These are phyloP conservation scores for Silurus meridionalis DNA, from an alignment of 2,113 vertebrate genomes.

Conservation along the genomic window DNA sequence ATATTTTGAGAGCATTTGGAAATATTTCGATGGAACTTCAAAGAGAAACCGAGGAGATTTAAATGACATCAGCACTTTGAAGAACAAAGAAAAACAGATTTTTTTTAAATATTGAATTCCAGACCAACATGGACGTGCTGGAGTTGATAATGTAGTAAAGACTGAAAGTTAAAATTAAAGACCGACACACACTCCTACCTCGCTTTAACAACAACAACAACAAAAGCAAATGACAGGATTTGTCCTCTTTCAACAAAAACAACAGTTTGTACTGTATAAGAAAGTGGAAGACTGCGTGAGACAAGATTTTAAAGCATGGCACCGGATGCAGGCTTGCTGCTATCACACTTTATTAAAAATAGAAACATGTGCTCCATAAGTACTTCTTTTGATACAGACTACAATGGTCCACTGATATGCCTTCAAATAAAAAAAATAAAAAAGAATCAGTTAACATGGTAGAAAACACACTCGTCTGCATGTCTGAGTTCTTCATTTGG, in stretches of 20 bases:
- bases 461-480: constrained; percentile 60
- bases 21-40: too few species aligned
- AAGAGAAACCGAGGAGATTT: too few species aligned
- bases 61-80: too few species aligned
- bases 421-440: constrained; percentile 61
- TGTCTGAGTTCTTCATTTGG: constrained; percentile 60
- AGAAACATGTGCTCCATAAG: constrained; percentile 73
- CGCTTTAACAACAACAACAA: neutral
- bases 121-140: neutral
- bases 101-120: neutral
- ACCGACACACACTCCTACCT: neutral
- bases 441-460: constrained; percentile 58
- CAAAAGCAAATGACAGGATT: neutral
- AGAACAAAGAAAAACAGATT: too few species aligned
- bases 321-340: constrained; percentile 60
- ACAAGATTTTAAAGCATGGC: constrained; percentile 49
- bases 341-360: constrained; percentile 76
- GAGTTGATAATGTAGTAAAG: neutral
- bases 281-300: neutral
- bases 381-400: constrained; percentile 71
- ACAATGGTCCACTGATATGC: constrained; percentile 70
- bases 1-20: too few species aligned
- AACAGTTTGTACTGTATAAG: neutral
- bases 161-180: neutral
- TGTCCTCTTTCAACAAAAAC: neutral